phyloP scores from a whole-genome alignment of 2,113 vertebrate species.

The Equus quagga region DNA sequence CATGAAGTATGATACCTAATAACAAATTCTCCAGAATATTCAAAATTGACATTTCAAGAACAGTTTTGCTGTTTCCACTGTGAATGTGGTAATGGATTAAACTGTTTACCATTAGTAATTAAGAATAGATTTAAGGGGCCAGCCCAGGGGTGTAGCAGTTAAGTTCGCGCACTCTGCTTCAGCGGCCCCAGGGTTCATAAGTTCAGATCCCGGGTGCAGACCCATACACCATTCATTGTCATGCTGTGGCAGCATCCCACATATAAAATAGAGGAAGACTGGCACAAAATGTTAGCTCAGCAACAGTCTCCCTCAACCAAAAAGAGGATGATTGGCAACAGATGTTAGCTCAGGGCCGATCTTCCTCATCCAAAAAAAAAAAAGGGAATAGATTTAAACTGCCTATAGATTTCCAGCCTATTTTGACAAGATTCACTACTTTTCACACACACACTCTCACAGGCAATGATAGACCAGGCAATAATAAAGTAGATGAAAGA shows the following conservation, averaged over 20 bases:
- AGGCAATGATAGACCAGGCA: background rate
- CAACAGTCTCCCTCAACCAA: too few relatives aligned
- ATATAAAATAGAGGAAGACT: too few relatives aligned
- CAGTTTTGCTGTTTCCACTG: background rate
- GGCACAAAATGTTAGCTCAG: too few relatives aligned
- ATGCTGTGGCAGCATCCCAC: too few relatives aligned
- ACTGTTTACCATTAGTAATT: background rate
- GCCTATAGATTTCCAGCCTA: background rate
- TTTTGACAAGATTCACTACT: background rate
- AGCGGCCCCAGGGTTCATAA: too few relatives aligned
- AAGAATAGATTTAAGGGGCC: background rate
- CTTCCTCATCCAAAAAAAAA: too few relatives aligned
- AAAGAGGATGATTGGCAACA: too few relatives aligned
- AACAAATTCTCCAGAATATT: conserved; percentile 29
- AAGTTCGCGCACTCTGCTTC: too few relatives aligned
- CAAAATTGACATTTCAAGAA: background rate
- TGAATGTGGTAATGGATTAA: background rate
- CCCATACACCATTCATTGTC: too few relatives aligned
- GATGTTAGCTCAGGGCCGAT: too few relatives aligned
- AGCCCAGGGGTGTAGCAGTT: too few relatives aligned
- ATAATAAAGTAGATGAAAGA: background rate
- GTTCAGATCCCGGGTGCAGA: too few relatives aligned
- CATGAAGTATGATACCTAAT: background rate
- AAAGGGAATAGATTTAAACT: background rate
- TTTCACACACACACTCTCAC: background rate